Conservation (phyloP, 2,888 invertebrate genomes). For the Brenthis daphne region DNA sequence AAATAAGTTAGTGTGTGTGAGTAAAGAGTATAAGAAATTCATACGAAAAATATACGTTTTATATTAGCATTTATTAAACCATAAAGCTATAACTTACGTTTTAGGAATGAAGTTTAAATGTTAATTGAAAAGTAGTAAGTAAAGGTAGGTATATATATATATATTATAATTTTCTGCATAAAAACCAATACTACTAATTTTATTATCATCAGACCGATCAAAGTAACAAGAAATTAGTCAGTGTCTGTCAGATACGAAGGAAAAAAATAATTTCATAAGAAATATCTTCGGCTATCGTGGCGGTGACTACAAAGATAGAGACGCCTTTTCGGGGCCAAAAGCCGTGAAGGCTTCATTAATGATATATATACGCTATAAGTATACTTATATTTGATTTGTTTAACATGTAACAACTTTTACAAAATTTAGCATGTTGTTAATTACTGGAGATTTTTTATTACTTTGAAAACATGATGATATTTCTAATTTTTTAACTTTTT, state of each 20-base stretch:
- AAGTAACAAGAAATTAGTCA: conserved; percentile 20
- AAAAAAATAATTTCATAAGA: conserved; percentile 21
- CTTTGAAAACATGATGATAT: too few species aligned
- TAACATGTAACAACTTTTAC: not conserved
- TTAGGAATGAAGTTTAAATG: not conserved
- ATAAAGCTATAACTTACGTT: too few species aligned
- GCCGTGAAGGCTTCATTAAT: conserved; percentile 37
- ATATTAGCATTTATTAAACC: too few species aligned
- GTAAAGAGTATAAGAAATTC: too few species aligned
- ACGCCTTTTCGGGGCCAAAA: conserved; percentile 28
- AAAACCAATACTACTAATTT: not conserved
- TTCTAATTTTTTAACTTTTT: too few species aligned
- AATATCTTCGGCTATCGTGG: conserved; percentile 18
- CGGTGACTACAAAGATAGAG: conserved; percentile 41
- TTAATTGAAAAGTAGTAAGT: too few species aligned
- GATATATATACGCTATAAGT: not conserved
- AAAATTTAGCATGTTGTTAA: too few species aligned
- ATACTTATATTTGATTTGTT: conserved; percentile 30
- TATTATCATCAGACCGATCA: conserved; percentile 9
- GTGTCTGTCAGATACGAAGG: conserved; percentile 6
- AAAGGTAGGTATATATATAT: too few species aligned
- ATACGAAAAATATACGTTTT: too few species aligned
- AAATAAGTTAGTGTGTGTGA: too few species aligned
- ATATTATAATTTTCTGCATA: too few species aligned
- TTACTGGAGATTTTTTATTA: too few species aligned